A percentile compares a stretch with the other conserved stretches of the same genome.
These are phyloP conservation scores for Scylla paramamosain DNA, from an alignment of 1,140 invertebrate genomes.

Conservation along the genomic window DNA sequence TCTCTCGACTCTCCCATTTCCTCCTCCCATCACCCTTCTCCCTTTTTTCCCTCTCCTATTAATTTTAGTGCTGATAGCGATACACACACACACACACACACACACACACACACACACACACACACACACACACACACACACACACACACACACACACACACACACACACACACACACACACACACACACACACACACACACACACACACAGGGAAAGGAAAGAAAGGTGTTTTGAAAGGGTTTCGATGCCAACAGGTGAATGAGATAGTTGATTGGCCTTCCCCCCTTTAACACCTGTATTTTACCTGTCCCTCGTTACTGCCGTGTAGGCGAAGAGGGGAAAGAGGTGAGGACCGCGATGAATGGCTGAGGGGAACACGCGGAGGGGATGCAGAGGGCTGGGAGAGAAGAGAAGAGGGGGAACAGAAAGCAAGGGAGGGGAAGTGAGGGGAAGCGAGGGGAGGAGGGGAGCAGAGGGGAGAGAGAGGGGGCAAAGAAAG, in stretches of 20 bases:
- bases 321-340: neutral
- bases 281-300: too few relatives aligned
- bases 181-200: neutral
- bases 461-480: neutral
- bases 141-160: neutral
- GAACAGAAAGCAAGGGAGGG: neutral
- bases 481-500: too few relatives aligned
- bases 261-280: too few relatives aligned
- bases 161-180: too few relatives aligned
- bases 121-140: neutral
- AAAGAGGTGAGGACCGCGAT: neutral
- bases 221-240: too few relatives aligned
- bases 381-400: neutral
- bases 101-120: neutral
- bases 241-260: too few relatives aligned
- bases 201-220: neutral
- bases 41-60: neutral
- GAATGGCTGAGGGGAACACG: neutral
- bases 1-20: neutral
- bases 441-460: neutral
- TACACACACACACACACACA: neutral
- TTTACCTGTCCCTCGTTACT: too few relatives aligned
- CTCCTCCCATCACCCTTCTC: neutral
- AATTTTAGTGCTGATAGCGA: neutral
- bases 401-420: neutral